Base-by-base conservation (phyloP, 2,113 vertebrate species). In the Poicephalus gulielmi region DNA sequence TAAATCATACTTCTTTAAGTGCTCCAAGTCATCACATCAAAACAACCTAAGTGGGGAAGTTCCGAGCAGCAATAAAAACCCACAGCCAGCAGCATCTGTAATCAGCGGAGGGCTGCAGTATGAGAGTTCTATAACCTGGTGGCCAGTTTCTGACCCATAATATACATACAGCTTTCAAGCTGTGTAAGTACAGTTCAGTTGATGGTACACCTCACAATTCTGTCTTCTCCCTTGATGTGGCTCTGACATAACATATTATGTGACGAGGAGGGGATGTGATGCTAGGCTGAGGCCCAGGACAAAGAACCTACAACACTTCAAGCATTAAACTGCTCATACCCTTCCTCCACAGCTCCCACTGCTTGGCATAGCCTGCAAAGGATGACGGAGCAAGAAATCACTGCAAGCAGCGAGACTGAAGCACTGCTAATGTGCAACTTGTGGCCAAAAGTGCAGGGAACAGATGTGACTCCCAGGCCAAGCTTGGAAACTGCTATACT, bases 401-500 rank as follows among this genome's bases (percentile, higher is more conserved):
- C 71, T 41, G 24, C 17, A 39, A 41, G 46, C 25, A 79, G 35
- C 52, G 23, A 79, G 46, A 35, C 20, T 5, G n/a, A 19, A 79
- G 52, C 25, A 19, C 1, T 28, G n/a, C 14, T 23, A 79, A 68
- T 0, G 2, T 17, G 33, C 17, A 28, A 47, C 31, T 20, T 1
- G 0, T 28, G 22, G 66, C 39, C 1, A 0, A 37, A 44, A 75
- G 16, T 1, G 5, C 27, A 44, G 35, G 63, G 47, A 84, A 33
- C 8, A 57, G 47, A 22, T 43, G 9, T 62, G 81, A 49, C 19
- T n/a, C 35, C 31, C 30, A 33, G 52, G 46, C 13, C 67, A 43
- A 31, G 47, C 44, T 0, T 57, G 47, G 43, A 50, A 85, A 50
- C 23, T 0, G 0, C 46, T 53, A 47, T 5, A 28, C 5, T 43